Conservation (phyloP, 64 coral and sea anemone species). For the Porites lutea region DNA sequence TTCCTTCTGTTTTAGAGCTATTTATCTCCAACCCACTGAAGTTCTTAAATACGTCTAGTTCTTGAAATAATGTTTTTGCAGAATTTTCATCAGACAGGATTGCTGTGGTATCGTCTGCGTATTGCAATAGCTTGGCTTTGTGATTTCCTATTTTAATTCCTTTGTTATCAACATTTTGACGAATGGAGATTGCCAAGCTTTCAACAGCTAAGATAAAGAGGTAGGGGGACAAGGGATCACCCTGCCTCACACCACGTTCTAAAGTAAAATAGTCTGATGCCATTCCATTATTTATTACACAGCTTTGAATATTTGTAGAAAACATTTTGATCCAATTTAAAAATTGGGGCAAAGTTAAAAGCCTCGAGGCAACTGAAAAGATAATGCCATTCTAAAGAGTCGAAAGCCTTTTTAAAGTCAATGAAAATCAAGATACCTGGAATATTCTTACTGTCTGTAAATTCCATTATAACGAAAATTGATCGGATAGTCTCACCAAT, state of each 20-base stretch:
- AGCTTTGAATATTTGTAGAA: slow-evolving; percentile 44
- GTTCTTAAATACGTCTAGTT: slow-evolving; percentile 35
- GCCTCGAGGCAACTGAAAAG: slow-evolving; percentile 28
- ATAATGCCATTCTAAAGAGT: slow-evolving; percentile 27
- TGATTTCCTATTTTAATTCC: slow-evolving; percentile 21
- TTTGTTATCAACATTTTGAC: slow-evolving; percentile 27
- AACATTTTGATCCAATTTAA: slow-evolving; percentile 45
- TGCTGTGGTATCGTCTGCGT: not conserved
- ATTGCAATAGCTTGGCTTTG: not conserved
- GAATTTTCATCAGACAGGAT: slow-evolving; percentile 21
- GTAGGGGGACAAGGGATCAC: slow-evolving; percentile 51
- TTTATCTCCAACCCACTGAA: slow-evolving; percentile 51
- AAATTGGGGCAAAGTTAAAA: not conserved
- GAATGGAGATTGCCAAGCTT: slow-evolving; percentile 27
- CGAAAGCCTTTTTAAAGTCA: slow-evolving; percentile 15
- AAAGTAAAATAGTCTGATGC: slow-evolving; percentile 48
- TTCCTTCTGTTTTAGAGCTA: slow-evolving; percentile 57
- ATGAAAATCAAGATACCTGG: slow-evolving; percentile 26
- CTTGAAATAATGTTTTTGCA: slow-evolving; percentile 29
- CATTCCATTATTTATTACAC: slow-evolving; percentile 60
- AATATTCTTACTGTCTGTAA: slow-evolving; percentile 11
- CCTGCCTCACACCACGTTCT: slow-evolving; percentile 60
- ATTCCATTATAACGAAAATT: slow-evolving; percentile 1
- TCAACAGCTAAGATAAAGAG: slow-evolving; percentile 61
- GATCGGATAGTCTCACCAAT: slow-evolving; percentile 7